phyloP scores from a whole-genome alignment of 1,140 invertebrate species.

The Saccostrea glomerata region DNA sequence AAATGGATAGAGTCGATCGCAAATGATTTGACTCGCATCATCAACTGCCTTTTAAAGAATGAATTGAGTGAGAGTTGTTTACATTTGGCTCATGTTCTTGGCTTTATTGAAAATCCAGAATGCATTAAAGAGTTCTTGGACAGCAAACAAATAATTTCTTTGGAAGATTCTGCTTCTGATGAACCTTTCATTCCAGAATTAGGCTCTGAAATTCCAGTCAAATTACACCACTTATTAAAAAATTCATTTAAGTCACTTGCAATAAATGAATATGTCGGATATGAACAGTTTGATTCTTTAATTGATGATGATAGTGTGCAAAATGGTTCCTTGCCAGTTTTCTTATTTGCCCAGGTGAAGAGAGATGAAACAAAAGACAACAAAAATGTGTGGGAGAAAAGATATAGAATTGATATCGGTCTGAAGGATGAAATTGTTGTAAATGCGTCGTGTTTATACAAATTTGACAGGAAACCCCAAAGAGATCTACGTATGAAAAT shows the following conservation, averaged over 20 bases:
- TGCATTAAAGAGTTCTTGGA: background rate
- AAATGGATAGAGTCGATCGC: background rate
- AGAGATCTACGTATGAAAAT: background rate
- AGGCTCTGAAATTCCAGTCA: slow-evolving; percentile 33
- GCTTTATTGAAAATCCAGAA: slow-evolving; percentile 4
- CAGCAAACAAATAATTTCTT: background rate
- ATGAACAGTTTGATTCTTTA: background rate
- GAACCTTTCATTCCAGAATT: slow-evolving; percentile 27
- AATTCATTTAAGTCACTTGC: slow-evolving; percentile 1
- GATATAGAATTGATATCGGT: slow-evolving; percentile 63
- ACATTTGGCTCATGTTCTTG: background rate
- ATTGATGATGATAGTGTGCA: background rate
- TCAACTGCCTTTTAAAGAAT: background rate
- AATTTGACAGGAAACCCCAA: slow-evolving; percentile 57
- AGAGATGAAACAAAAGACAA: background rate
- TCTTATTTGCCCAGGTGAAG: background rate
- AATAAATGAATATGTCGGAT: slow-evolving; percentile 20
- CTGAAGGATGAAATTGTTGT: slow-evolving; percentile 53
- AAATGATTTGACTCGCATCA: background rate
- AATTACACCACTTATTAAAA: slow-evolving; percentile 38
- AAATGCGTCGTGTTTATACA: slow-evolving; percentile 61
- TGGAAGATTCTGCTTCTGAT: background rate
- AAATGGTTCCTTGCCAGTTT: background rate
- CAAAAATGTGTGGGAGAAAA: background rate
- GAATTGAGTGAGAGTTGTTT: background rate